Base-by-base conservation (phyloP, 2,113 vertebrate species). In the Ageneiosus marmoratus region DNA sequence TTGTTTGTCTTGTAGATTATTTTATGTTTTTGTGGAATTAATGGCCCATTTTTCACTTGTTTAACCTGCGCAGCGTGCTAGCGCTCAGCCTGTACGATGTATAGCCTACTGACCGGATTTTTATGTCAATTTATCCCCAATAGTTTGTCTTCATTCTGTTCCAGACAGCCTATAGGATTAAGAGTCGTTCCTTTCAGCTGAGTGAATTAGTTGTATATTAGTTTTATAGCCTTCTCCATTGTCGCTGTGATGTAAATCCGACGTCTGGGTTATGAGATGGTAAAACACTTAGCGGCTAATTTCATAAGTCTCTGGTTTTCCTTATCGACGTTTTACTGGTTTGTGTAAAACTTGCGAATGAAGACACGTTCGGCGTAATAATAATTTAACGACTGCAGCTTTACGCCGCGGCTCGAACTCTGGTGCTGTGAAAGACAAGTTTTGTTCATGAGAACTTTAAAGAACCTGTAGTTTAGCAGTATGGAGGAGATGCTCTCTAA, bases 281-380 rank as follows among this genome's bases (percentile, higher is more conserved):
- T 75, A 75, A 75, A 75, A 75, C 73, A 32, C 73, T 12, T 51
- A 4, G 16, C 8, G 10, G 72, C n/a, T 74, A 50, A 50, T 73
- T 74, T 74, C 51, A 51, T 10, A 74, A 32, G 6, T 53, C 18
- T 1, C 7, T 53, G 34, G 73, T 75, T 75, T 75, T 75, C 73
- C 18, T 75, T 22, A 75, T 75, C 18, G 4, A 75, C 48, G 6
- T 34, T 22, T 32, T 34, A 32, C 29, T 34, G 29, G 8, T 53
- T 75, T 75, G 16, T 75, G 73, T 75, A 75, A 53, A 75, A 34
- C 73, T 22, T 51, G 13, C 20, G 27, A 75, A 51, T 53, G 1
- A 16, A 75, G 50, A 34, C 27, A 22, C 48, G 8, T 32, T 75
- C 10, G 22, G n/a, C 2, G 24, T 16, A 29, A 50, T 50, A 29